Percentiles rank a stretch among this genome's conserved stretches.
These are phyloP conservation scores for Periphyllus acericola DNA, from an alignment of 2,888 invertebrate genomes.

Conservation along the genomic window DNA sequence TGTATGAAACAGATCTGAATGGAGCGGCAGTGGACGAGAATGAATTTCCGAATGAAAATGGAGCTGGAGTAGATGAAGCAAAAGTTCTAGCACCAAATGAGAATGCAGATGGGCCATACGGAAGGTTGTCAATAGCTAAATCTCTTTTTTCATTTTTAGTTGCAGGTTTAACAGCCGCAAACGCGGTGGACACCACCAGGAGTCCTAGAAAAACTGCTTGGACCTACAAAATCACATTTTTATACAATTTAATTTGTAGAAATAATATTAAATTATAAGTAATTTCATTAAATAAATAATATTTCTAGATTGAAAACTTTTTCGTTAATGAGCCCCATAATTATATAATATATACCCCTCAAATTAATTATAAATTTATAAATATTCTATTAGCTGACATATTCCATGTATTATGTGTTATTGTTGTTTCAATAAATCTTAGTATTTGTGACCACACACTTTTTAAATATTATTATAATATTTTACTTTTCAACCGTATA, in stretches of 20 bases:
- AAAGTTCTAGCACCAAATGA: slow-evolving; percentile 31
- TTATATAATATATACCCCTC: not conserved
- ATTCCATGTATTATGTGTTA: not conserved
- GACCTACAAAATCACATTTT: slow-evolving; percentile 10
- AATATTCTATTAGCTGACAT: not conserved
- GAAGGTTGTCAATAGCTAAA: not conserved
- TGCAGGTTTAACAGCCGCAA: not conserved
- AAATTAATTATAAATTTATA: not conserved
- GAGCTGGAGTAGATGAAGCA: slow-evolving; percentile 36
- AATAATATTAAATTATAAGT: not conserved
- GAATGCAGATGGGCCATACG: slow-evolving; percentile 2
- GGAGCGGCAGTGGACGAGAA: slow-evolving; percentile 46
- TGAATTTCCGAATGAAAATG: slow-evolving; percentile 13
- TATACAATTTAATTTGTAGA: not conserved
- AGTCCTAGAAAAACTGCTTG: slow-evolving; percentile 43
- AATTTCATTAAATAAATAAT: not conserved
- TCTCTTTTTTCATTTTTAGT: not conserved
- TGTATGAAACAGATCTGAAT: slow-evolving; percentile 21
- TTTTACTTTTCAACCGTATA: not conserved
- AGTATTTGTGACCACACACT: not conserved
- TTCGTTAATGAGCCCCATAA: not conserved
- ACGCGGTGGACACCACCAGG: slow-evolving; percentile 44
- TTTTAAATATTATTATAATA: not conserved
- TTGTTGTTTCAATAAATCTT: not conserved
- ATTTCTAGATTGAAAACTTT: not conserved